Evolutionary conservation across 1,140 invertebrate genomes (phyloP).

Genomic region (Trichomalopsis sarcophagae): DNA sequence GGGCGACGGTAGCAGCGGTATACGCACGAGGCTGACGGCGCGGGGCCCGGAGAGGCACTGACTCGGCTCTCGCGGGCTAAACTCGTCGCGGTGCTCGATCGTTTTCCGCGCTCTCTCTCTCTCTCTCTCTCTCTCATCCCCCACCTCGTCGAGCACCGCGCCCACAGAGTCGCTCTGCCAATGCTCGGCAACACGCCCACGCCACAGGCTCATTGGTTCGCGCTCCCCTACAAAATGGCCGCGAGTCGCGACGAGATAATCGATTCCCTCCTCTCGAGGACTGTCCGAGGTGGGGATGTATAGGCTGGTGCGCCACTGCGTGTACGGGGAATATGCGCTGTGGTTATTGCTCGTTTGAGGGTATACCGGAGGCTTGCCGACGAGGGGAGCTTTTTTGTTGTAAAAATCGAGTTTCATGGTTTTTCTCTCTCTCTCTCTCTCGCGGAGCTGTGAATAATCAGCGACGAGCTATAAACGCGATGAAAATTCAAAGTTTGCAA

Average conservation of each 20-base stretch:
- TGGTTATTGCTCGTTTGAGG: too few relatives aligned
- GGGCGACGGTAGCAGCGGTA: not conserved
- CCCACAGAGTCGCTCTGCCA: constrained; percentile 23
- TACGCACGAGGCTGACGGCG: constrained; percentile 63
- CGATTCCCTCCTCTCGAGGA: constrained; percentile 22
- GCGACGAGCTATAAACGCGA: too few relatives aligned
- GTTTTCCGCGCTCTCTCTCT: constrained; percentile 19
- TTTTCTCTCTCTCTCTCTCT: too few relatives aligned
- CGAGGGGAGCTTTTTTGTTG: too few relatives aligned
- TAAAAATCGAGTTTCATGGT: too few relatives aligned
- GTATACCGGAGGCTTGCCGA: too few relatives aligned
- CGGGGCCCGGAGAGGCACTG: constrained; percentile 70
- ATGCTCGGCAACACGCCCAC: constrained; percentile 41
- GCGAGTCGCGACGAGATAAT: constrained; percentile 15
- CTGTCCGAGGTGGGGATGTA: not conserved
- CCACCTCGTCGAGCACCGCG: constrained; percentile 38
- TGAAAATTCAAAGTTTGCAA: too few relatives aligned
- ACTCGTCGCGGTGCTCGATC: constrained; percentile 39
- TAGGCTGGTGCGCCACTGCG: too few relatives aligned
- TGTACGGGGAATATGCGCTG: too few relatives aligned
- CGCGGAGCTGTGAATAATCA: too few relatives aligned
- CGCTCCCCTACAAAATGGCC: constrained; percentile 53
- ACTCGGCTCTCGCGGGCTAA: constrained; percentile 56
- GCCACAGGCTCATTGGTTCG: constrained; percentile 15
- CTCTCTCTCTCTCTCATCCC: not conserved